Percentiles rank a stretch among this genome's conserved stretches.
Evolutionary conservation across 2,888 invertebrate genomes (phyloP).

Genomic region (Acronicta aceris): DNA sequence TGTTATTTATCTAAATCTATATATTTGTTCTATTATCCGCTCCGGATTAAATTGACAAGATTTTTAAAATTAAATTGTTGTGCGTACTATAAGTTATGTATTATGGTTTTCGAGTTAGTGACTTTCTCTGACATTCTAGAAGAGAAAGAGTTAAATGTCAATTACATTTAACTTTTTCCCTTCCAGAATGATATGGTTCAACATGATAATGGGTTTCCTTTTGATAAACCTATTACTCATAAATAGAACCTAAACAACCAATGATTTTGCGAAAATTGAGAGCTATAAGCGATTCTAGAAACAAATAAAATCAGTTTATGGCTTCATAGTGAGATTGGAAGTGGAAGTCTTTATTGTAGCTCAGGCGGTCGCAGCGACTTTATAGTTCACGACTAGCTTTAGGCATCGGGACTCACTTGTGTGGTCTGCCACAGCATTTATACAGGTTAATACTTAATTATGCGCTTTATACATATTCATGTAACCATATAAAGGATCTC

Average conservation of each 20-base stretch:
- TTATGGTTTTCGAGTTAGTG: too few relatives aligned
- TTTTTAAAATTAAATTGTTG: too few relatives aligned
- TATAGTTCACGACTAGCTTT: slow-evolving; percentile 83
- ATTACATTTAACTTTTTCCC: too few relatives aligned
- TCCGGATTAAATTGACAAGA: too few relatives aligned
- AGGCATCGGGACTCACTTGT: slow-evolving; percentile 75
- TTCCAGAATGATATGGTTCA: slow-evolving; percentile 2
- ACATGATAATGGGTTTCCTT: slow-evolving; percentile 4
- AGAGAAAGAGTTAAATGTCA: too few relatives aligned
- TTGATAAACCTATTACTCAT: slow-evolving; percentile 4
- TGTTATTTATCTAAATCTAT: too few relatives aligned
- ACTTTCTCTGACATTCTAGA: slow-evolving; percentile 7
- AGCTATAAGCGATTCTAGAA: slow-evolving; percentile 63
- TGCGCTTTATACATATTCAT: slow-evolving; percentile 43
- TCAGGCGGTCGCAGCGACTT: slow-evolving; percentile 68
- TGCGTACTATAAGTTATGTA: too few relatives aligned
- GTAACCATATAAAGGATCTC: slow-evolving; percentile 11
- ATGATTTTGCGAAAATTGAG: slow-evolving; percentile 54
- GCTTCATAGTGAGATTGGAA: slow-evolving; percentile 77
- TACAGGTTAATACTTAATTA: slow-evolving; percentile 67
- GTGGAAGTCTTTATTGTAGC: slow-evolving; percentile 77
- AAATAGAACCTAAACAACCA: slow-evolving; percentile 28
- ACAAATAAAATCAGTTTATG: slow-evolving; percentile 77
- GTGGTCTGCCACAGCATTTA: slow-evolving; percentile 77
- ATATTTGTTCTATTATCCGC: too few relatives aligned